Base-by-base conservation (phyloP, 2,888 invertebrate genomes). In the Heliconius ethilla region DNA sequence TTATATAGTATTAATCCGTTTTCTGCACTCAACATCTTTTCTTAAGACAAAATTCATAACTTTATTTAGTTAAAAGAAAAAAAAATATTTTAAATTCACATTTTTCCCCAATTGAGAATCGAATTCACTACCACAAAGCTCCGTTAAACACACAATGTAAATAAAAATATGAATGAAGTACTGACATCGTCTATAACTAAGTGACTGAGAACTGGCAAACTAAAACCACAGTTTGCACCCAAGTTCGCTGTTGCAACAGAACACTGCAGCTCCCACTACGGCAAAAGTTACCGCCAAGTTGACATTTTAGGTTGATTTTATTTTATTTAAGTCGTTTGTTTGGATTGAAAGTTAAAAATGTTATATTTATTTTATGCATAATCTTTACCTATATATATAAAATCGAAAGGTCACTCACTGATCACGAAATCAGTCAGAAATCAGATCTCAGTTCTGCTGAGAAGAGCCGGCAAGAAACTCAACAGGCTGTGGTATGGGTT, bases 271-370 rank as follows among this genome's bases (percentile, higher is more conserved):
- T 81, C 76, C 67, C 78, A 78, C 73, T 78, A 79, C 76, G 76
- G 75, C 76, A 81, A 81, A 81, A 80, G 62, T 80, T 81, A 75
- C 72, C 67, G 75, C 51, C 59, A 70, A 79, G 79, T 78, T 79
- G 80, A 81, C 80, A 76, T 80, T 79, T 70, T 72, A 65, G 75
- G 76, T 76, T 80, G 81, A 80, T 80, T 81, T 75, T 77, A 33
- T 80, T 74, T 70, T 67, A 70, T 76, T 75, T 76, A 59, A 27
- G 29, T 55, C 73, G 72, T 77, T 80, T 75, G 80, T 77, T 70
- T 62, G 29, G 73, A 70, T 65, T 67, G 59, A 73, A 37, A 75
- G 73, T 51, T 33, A 45, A 40, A 59, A 13, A 70, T 18, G 33
- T 63, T 29, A 63, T 27, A 18, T 63, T 45, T 27, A 22, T 59